Evolutionary conservation across 2,113 vertebrate genomes (phyloP).

Genomic region (Chaetops frenatus): DNA sequence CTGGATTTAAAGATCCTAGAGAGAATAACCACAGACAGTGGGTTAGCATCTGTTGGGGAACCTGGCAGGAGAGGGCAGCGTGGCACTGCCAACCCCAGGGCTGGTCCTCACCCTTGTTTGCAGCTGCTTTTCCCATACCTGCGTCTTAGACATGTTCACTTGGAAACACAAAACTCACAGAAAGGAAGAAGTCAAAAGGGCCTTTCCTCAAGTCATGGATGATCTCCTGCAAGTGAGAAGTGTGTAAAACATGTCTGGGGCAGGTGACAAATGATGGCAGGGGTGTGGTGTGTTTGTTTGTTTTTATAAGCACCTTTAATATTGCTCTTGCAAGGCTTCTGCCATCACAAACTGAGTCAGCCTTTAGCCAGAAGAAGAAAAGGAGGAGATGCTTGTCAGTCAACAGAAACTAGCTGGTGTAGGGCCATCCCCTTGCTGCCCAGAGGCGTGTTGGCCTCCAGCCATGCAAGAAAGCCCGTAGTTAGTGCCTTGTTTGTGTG

Average conservation of each 20-base stretch:
- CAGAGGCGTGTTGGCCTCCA: background rate
- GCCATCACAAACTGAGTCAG: background rate
- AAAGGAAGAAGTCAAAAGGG: background rate
- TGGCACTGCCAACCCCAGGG: background rate
- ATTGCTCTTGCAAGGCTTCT: background rate
- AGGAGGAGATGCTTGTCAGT: background rate
- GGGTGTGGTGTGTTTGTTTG: background rate
- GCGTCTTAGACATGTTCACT: background rate
- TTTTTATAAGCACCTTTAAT: background rate
- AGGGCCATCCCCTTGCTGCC: background rate
- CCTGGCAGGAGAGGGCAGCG: background rate
- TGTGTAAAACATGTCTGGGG: background rate
- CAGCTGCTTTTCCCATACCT: background rate
- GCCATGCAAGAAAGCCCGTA: background rate
- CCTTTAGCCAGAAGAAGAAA: background rate
- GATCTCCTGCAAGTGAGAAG: background rate
- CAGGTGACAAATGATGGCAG: background rate
- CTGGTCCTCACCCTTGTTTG: background rate
- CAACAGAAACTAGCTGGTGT: background rate
- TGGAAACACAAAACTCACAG: background rate
- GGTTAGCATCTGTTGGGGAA: background rate
- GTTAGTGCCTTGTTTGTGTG: background rate
- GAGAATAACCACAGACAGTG: slow-evolving; percentile 9
- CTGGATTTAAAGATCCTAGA: slow-evolving; percentile 26
- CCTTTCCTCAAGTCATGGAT: background rate